Evolutionary conservation across 2,113 vertebrate species (phyloP), one percentile per base, ranked within the genome.

Genomic region (Archilochus colubris): DNA sequence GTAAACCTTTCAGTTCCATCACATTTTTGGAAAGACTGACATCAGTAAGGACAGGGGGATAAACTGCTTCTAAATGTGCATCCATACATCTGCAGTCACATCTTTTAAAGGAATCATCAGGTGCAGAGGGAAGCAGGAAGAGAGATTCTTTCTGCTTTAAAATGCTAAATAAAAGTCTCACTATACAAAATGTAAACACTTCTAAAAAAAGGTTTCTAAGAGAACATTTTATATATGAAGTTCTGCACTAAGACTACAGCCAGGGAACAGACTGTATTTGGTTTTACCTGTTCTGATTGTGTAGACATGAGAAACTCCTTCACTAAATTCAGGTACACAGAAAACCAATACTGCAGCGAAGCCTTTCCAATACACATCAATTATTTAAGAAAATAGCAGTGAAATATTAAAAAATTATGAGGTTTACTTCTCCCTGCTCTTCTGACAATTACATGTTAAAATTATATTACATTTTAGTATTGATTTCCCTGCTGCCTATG

Each of bases 11-110:
- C 40, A 23, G 12, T 53, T 23, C 67, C 61, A 20, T 10, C 22
- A 0, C 0, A 3, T 9, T 8, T 68, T 62, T 79, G 38, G 17
- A 38, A 30, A 46, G 59, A 27, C 0, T 1, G 0, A 4, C 21
- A 5, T 10, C 2, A 0, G 0, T 6, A 33, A 54, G 43, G 21
- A 25, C 66, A 63, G 27, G 2, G 36, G 2, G 19, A 61, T 5
- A 25, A 62, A 30, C 33, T 4, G 7, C 55, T 79, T 53, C 68
- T 19, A 9, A 64, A 18, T 1, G 4, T 0, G 1, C 3, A 28
- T 4, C n/a, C 2, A 0, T 20, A 2, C 2, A 1, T 40, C n/a
- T 12, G 10, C 6, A 9, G 10, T 19, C 23, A 43, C 2, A 0
- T 3, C 5, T 23, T 51, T 24, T 2, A 43, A 51, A 25, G 9